Evolutionary conservation across 2,113 vertebrate genomes (phyloP), one percentile per base, ranked within the genome.

Genomic region (Daboia siamensis): DNA sequence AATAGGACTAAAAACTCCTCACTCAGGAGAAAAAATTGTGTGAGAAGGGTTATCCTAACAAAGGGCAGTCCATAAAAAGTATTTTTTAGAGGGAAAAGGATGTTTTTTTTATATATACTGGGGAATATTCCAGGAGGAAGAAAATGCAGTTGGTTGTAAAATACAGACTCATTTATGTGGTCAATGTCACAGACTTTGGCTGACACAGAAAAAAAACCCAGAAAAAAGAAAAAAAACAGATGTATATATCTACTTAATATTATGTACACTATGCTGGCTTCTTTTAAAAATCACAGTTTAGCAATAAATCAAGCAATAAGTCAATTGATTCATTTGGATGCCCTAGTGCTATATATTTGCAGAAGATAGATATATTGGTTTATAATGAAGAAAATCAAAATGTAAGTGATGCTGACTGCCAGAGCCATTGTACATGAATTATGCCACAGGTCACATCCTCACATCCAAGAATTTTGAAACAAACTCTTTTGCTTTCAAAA

Each of bases 281-380:
- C 96, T 95, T 93, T 92, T 80, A 54, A 44, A 57, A n/a, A 96
- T 93, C 94, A 93, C 6, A 89, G 93, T 93, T 95, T 93, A 96
- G 57, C 54, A 88, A 94, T 95, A 96, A 91, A 95, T 93, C 89
- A 94, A 91, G 61, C 92, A 64, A 74, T 33, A 33, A 74, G 2
- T 44, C 87, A 33, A 93, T 94, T 93, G 95, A 94, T 87, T 93
- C 80, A 93, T 94, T 93, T 92, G 95, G 93, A 46, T 93, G 88
- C 94, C 56, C 74, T 23, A 86, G 90, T 89, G 90, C 88, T 95
- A 94, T 92, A 91, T 92, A 86, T n/a, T 94, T 94, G 93, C 91
- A 59, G 95, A 94, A 91, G 86, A 93, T 23, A 91, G 90, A 96
- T 95, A 94, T 96, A 95, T 93, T 93, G 24, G 8, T 94, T 95